A percentile compares a stretch with the other conserved stretches of the same genome.
Evolutionary conservation across 2,797 vertebrate genomes (phyloP).

Genomic region (Artibeus lituratus): DNA sequence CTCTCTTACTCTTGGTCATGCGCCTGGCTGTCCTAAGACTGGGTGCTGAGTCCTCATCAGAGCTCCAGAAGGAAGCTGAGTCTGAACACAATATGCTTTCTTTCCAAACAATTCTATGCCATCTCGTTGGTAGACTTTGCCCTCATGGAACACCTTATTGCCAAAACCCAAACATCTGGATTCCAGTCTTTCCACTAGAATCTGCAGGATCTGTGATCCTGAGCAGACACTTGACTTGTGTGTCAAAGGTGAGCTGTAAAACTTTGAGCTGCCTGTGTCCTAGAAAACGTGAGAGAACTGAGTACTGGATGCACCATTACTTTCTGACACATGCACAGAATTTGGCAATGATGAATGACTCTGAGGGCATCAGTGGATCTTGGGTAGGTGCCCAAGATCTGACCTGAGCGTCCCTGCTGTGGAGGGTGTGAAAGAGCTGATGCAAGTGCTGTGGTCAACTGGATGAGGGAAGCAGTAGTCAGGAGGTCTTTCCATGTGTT

Average conservation of each 20-base stretch:
- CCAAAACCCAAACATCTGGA: not conserved
- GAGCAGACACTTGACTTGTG: not conserved
- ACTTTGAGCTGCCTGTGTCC: not conserved
- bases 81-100: not conserved
- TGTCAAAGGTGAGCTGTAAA: not conserved
- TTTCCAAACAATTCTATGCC: not conserved
- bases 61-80: not conserved
- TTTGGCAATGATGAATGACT: not conserved
- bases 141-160: not conserved
- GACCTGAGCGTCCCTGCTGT: not conserved
- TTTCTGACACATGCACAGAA: not conserved
- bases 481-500: not conserved
- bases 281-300: not conserved
- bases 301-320: not conserved
- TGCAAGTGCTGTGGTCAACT: not conserved
- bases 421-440: not conserved
- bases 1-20: not conserved
- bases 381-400: not conserved
- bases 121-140: not conserved
- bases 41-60: not conserved
- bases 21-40: not conserved
- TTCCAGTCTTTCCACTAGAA: not conserved
- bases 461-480: not conserved
- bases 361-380: not conserved
- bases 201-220: not conserved